phyloP scores from a whole-genome alignment of 2,797 vertebrate species.

The Alcedo atthis region DNA sequence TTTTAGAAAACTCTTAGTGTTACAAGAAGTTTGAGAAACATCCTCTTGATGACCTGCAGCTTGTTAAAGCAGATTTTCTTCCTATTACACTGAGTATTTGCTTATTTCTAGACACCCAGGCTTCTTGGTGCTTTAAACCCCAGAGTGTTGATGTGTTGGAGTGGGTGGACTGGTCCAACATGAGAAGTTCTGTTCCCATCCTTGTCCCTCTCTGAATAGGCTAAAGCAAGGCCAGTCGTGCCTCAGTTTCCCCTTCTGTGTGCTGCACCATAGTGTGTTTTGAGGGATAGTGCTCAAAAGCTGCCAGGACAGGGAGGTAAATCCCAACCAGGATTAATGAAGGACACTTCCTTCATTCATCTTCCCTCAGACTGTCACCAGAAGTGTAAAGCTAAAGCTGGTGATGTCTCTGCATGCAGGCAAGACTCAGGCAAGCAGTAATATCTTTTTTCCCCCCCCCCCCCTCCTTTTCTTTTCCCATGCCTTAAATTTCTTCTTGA shows the following conservation, averaged over 20 bases:
- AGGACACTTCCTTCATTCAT: background rate
- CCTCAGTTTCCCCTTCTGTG: background rate
- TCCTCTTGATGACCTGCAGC: background rate
- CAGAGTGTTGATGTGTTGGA: background rate
- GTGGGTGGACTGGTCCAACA: background rate
- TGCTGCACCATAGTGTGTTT: fast-evolving
- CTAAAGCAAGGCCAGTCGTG: background rate
- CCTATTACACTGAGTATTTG: background rate
- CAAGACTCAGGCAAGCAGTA: background rate
- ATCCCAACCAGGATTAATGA: background rate
- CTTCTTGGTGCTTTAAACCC: background rate
- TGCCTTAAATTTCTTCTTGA: slow-evolving; percentile 25
- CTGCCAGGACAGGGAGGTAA: background rate
- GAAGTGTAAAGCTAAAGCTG: background rate
- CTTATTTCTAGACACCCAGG: background rate
- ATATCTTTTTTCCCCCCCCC: background rate
- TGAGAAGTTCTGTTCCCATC: background rate
- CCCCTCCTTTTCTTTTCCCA: background rate
- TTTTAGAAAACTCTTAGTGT: background rate
- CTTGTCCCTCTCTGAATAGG: background rate
- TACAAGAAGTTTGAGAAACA: background rate
- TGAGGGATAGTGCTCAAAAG: background rate
- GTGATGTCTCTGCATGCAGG: background rate
- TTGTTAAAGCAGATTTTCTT: background rate
- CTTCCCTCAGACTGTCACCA: background rate